A percentile compares a stretch with the other conserved stretches of the same genome.
Evolutionary conservation across 2,888 invertebrate species (phyloP).

Genomic region (Nomada goodeniana): DNA sequence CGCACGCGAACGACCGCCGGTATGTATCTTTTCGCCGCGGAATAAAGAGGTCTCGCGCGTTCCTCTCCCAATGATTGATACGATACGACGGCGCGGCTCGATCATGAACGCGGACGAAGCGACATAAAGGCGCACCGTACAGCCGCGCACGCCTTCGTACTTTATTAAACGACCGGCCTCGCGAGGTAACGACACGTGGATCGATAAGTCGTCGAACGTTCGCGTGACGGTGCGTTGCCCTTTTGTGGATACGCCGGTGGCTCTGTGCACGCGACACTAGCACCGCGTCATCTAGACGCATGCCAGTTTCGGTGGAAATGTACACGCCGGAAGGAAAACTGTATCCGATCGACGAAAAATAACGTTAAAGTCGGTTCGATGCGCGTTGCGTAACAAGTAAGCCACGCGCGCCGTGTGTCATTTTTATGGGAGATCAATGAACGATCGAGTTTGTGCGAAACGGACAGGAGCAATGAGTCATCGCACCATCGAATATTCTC

Average conservation of each 20-base stretch:
- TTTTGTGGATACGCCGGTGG: slow-evolving; percentile 44
- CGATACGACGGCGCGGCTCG: slow-evolving; percentile 36
- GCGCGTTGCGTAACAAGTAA: neutral
- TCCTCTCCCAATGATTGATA: slow-evolving; percentile 64
- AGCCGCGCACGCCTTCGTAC: slow-evolving; percentile 50
- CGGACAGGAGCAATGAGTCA: no score
- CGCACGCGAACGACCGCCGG: slow-evolving; percentile 22
- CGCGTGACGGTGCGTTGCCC: slow-evolving; percentile 64
- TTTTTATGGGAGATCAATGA: no score
- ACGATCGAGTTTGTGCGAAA: no score
- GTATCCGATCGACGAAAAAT: neutral
- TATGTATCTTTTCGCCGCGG: slow-evolving; percentile 30
- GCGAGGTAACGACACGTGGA: slow-evolving; percentile 46
- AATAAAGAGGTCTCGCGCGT: slow-evolving; percentile 44
- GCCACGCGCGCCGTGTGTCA: no score
- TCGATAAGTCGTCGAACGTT: slow-evolving; percentile 70
- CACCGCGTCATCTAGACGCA: slow-evolving; percentile 19
- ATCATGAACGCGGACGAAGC: slow-evolving; percentile 44
- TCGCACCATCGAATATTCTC: no score
- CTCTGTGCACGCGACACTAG: neutral
- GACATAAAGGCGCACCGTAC: slow-evolving; percentile 55
- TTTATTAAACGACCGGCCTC: slow-evolving; percentile 68
- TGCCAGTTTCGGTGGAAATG: slow-evolving; percentile 18
- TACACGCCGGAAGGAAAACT: slow-evolving; percentile 18
- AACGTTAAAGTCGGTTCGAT: neutral